Evolutionary conservation across 2,888 invertebrate genomes (phyloP), one percentile per base, ranked within the genome.

Genomic region (Pomacea canaliculata): DNA sequence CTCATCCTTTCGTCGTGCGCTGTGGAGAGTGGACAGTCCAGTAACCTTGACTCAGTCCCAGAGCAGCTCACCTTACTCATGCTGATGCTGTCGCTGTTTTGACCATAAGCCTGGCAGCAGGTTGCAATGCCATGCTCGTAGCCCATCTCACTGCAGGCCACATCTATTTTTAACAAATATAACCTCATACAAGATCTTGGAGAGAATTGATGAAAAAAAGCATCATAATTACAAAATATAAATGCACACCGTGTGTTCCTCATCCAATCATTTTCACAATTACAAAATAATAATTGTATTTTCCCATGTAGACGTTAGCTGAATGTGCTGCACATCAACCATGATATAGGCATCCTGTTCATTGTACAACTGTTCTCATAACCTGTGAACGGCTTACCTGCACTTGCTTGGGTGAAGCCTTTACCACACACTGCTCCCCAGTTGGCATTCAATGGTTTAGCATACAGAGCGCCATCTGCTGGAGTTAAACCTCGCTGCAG

Each of bases 351-450:
- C 37, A 37, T 37, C 0, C 37, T 1, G 37, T 37, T 37, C 5
- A 37, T 37, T 5, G 5, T 37, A 37, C 37, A 5, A 56, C 8
- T 56, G 16, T 56, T 56, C 16, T 10, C 51, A 56, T 56, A 16
- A 56, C 37, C 37, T 56, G 16, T 8, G 2, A 56, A 7, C 60
- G 7, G 71, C 78, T 76, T 78, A 87, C 87, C 81, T 4, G 94
- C 95, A 85, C 94, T 94, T 37, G 91, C 92, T 79, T 94, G 89
- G 13, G 93, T 94, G 85, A 95, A 95, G 81, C 93, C 93, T 82
- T 94, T 94, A 84, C 95, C 94, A 88, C 95, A 95, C 12, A 95
- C 93, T 79, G 93, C 93, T 1, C 95, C 95, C 93, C 94, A 94
- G 27, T 10, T 23, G 7, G 0, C 27, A 19, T 27, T 8, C 46